A percentile compares a stretch with the other conserved stretches of the same genome.
phyloP scores from a whole-genome alignment of 2,113 vertebrate genomes.

The Hemiscyllium ocellatum region DNA sequence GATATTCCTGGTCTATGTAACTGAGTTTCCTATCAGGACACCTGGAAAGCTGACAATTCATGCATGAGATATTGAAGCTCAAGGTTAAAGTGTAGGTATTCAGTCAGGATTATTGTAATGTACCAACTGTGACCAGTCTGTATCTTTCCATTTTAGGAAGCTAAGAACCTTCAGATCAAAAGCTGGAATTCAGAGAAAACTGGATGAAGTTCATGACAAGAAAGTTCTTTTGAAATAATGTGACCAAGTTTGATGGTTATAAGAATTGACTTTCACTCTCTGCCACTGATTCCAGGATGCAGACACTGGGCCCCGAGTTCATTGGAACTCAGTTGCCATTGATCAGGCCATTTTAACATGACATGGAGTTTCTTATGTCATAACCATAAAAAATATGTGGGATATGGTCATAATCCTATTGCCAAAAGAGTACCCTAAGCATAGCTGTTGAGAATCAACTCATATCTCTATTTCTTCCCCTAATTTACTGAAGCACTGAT shows the following conservation, averaged over 20 bases:
- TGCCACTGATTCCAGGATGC: slow-evolving; percentile 3
- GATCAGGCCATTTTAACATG: not conserved
- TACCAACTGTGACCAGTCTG: not conserved
- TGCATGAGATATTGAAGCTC: not conserved
- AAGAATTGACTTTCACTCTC: slow-evolving; percentile 23
- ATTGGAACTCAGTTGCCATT: not conserved
- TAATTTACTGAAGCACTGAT: not conserved
- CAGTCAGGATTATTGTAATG: not conserved
- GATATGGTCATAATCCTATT: not conserved
- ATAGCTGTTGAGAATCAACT: not conserved
- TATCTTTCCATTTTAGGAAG: slow-evolving; percentile 21
- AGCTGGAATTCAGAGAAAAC: slow-evolving; percentile 26
- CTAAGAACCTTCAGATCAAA: not conserved
- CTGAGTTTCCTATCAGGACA: not conserved
- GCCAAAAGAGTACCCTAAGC: not conserved
- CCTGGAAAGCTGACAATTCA: not conserved
- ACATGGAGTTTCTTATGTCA: not conserved
- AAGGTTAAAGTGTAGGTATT: not conserved
- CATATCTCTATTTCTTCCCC: not conserved
- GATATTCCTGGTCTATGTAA: not conserved
- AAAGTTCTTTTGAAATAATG: slow-evolving; percentile 18
- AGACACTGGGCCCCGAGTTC: not conserved
- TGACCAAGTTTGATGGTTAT: not conserved
- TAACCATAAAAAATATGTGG: not conserved
- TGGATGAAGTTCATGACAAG: slow-evolving; percentile 2